phyloP scores from a whole-genome alignment of 2,888 invertebrate genomes.

The Spisula solida region DNA sequence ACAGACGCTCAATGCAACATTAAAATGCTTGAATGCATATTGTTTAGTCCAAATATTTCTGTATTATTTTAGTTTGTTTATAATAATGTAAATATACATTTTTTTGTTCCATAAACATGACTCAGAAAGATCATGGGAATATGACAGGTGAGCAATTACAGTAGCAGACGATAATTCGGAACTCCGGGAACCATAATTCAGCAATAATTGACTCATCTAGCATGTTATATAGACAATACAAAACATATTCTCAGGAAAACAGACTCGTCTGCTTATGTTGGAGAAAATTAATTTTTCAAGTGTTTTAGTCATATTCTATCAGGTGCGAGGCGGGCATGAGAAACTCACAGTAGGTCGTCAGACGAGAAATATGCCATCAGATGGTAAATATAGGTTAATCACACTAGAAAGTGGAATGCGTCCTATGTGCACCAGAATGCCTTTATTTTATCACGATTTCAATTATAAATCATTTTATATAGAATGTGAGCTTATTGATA shows the following conservation, averaged over 20 bases:
- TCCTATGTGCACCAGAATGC: not conserved
- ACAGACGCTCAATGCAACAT: not conserved
- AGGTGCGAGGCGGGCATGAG: not conserved
- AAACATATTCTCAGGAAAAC: not conserved
- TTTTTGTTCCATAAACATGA: not conserved
- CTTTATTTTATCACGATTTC: not conserved
- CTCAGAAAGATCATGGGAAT: slow-evolving; percentile 25
- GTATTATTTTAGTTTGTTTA: not conserved
- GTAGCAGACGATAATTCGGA: slow-evolving; percentile 14
- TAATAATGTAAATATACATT: slow-evolving; percentile 12
- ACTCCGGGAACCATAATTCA: not conserved
- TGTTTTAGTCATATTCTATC: slow-evolving; percentile 17
- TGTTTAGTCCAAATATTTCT: not conserved
- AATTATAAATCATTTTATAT: too few relatives aligned
- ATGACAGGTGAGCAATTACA: slow-evolving; percentile 41
- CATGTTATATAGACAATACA: slow-evolving; percentile 8
- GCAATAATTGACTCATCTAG: slow-evolving; percentile 20
- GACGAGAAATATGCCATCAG: not conserved
- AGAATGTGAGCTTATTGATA: too few relatives aligned
- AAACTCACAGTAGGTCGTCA: not conserved
- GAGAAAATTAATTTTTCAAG: slow-evolving; percentile 28
- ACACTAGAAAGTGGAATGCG: not conserved
- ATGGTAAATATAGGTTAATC: not conserved
- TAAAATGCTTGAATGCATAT: not conserved
- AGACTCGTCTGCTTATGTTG: not conserved